Percentiles rank a stretch among this genome's conserved stretches.
phyloP scores from a whole-genome alignment of 2,888 invertebrate species.

The Brachycybe producta region DNA sequence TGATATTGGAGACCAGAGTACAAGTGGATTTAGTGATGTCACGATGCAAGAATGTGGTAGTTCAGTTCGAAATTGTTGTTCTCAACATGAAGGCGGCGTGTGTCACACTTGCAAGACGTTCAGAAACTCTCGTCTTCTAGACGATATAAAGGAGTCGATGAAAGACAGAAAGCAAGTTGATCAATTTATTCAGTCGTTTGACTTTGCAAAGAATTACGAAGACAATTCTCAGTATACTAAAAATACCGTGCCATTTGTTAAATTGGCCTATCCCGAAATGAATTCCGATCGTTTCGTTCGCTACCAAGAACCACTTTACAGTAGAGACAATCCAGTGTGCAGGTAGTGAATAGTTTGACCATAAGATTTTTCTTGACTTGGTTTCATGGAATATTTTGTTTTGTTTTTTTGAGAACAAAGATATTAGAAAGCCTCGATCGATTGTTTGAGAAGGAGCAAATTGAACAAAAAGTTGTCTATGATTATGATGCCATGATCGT shows the following conservation, averaged over 20 bases:
- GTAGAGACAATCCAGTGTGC: constrained; percentile 42
- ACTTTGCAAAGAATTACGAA: constrained; percentile 28
- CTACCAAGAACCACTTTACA: constrained; percentile 46
- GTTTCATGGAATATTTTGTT: constrained; percentile 11
- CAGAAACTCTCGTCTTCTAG: neutral
- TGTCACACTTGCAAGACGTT: neutral
- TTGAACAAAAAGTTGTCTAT: constrained; percentile 53
- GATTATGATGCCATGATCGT: constrained; percentile 48
- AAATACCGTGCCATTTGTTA: constrained; percentile 54
- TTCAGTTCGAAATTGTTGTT: no score
- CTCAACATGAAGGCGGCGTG: neutral
- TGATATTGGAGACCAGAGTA: neutral
- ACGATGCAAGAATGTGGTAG: no score
- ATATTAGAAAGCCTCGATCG: constrained; percentile 53
- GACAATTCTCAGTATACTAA: constrained; percentile 31
- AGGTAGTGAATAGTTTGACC: constrained; percentile 30
- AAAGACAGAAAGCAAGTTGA: constrained; percentile 19
- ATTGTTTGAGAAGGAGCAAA: constrained; percentile 46
- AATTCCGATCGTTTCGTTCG: constrained; percentile 41
- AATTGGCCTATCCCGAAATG: constrained; percentile 62
- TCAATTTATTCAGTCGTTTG: constrained; percentile 19
- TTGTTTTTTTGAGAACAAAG: constrained; percentile 39
- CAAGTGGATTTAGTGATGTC: no score
- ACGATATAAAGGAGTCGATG: neutral
- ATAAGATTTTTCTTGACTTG: neutral